Evolutionary conservation across 2,113 vertebrate genomes (phyloP), one percentile per base, ranked within the genome.

Genomic region (Stegastes partitus): DNA sequence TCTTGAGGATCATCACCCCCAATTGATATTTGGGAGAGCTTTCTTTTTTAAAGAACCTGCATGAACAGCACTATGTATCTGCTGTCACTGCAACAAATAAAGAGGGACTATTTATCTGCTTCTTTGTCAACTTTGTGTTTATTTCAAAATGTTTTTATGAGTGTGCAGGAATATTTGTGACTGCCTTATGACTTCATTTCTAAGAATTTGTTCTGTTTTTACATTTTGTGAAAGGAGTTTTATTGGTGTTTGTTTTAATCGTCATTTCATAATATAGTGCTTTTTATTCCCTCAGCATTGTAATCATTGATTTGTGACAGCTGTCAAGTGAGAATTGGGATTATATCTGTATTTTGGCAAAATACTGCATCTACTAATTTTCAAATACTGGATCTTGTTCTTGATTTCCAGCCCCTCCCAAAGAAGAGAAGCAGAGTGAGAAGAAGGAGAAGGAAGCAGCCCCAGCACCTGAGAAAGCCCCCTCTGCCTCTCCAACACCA

Each of bases 361-460:
- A n/a, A 42, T 51, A 21, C 16, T 45, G 25, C 21, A 26, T 23
- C 42, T 62, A 14, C 39, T 65, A 7, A 23, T 49, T 85, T 84
- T 83, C 67, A 85, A 79, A 63, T 73, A 9, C 74, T 47, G 37
- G 37, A 0, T 83, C n/a, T 83, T 70, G 19, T 66, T 79, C 34
- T 90, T 87, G 45, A 56, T 74, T 81, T 89, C n/a, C 75, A 93
- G 87, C 91, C 19, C 86, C 90, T 28, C 34, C 74, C 1, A 87
- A 88, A 86, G 93, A 94, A 82, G 93, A 94, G 55, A 88, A 77
- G 85, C 88, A 62, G 44, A 82, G 16, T 39, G 94, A 93, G 59
- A 93, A 93, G 58, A 89, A 88, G 25, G 88, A 89, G 34, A 90
- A 93, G 64, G 93, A 94, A 45, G 54, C 64, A 1, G 15, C 66